Percentiles rank a stretch among this genome's conserved stretches.
Evolutionary conservation across 2,797 vertebrate species (phyloP).

Genomic region (Iguana delicatissima): DNA sequence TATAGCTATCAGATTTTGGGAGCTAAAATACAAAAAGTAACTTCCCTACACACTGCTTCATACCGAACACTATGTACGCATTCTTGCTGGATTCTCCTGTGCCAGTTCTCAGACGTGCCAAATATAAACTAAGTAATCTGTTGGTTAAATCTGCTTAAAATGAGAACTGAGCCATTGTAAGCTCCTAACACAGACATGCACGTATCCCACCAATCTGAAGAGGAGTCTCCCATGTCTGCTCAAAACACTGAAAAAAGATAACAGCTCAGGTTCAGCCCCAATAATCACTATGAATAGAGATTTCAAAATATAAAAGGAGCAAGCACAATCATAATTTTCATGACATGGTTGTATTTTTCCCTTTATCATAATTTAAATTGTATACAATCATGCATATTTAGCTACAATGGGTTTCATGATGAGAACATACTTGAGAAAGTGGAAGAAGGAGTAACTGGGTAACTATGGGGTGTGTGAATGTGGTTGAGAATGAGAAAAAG

Average conservation of each 20-base stretch:
- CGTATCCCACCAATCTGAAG: background rate
- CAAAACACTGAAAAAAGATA: background rate
- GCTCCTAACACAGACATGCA: background rate
- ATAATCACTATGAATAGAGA: conserved; percentile 13
- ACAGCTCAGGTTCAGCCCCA: background rate
- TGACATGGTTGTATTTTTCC: background rate
- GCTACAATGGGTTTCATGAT: background rate
- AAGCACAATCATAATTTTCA: background rate
- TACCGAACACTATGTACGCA: too few relatives aligned
- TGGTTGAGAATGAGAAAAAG: background rate
- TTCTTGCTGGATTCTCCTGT: too few relatives aligned
- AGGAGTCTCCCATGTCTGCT: background rate
- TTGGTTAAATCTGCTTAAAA: background rate
- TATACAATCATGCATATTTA: background rate
- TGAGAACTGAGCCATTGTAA: background rate
- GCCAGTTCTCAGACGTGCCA: background rate
- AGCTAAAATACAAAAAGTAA: too few relatives aligned
- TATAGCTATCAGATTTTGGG: too few relatives aligned
- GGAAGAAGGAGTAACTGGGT: background rate
- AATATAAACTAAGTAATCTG: background rate
- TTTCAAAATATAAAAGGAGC: background rate
- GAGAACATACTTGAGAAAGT: background rate
- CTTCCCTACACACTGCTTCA: too few relatives aligned
- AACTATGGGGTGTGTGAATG: background rate
- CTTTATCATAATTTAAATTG: background rate